These are phyloP conservation scores for Valencia hispanica DNA, from an alignment of 2,797 vertebrate genomes.

Conservation along the genomic window DNA sequence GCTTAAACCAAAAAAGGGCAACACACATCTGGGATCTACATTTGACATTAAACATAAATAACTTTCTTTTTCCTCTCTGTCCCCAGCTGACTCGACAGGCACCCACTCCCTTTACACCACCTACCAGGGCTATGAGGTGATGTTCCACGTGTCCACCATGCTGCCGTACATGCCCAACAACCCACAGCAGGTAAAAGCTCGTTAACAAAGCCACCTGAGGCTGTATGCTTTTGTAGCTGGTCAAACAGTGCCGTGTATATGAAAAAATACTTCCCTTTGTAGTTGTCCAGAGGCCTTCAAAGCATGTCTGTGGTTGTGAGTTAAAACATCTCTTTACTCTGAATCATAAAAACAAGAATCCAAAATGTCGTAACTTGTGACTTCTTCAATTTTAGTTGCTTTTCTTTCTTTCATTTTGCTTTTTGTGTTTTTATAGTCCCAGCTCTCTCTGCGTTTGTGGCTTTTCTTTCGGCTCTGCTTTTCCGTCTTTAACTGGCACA, in stretches of 20 bases:
- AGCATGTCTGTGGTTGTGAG: conserved; percentile 26
- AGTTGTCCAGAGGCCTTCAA: conserved; percentile 23
- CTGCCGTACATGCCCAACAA: conserved; percentile 96
- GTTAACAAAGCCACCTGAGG: neutral
- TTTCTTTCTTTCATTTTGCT: conserved; percentile 40
- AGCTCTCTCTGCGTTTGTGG: conserved; percentile 37
- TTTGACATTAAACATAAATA: conserved; percentile 17
- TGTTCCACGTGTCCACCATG: conserved; percentile 98
- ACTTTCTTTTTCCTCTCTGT: conserved; percentile 9
- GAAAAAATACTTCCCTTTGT: conserved; percentile 7
- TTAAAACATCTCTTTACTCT: conserved; percentile 24
- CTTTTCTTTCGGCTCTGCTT: conserved; percentile 40
- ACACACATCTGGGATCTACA: conserved; percentile 1
- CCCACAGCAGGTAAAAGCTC: conserved; percentile 89
- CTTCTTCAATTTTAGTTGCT: conserved; percentile 37
- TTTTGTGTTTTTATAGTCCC: conserved; percentile 54
- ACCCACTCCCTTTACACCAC: conserved; percentile 94
- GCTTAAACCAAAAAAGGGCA: conserved; percentile 3
- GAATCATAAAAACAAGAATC: conserved; percentile 43
- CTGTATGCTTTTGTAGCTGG: neutral
- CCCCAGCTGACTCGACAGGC: conserved; percentile 92
- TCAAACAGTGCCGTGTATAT: neutral
- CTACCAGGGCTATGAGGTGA: conserved; percentile 95
- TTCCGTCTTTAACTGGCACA: conserved; percentile 55
- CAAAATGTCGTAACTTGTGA: conserved; percentile 46